Evolutionary conservation across 2,113 vertebrate species (phyloP).

Genomic region (Microtus pennsylvanicus): DNA sequence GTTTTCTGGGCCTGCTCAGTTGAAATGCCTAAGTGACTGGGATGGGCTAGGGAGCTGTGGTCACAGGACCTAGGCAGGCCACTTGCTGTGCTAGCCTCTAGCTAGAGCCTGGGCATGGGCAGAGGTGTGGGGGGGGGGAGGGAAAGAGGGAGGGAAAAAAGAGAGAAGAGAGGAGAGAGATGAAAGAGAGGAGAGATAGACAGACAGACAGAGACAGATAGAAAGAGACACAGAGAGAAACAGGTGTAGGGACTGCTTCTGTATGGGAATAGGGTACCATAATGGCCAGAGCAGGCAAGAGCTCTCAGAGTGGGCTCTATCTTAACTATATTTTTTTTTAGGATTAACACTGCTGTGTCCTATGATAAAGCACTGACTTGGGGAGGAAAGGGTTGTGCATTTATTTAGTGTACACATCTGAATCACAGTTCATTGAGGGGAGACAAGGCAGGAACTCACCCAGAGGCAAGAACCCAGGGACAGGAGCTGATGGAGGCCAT

Average conservation of each 20-base stretch:
- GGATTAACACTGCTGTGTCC: not conserved
- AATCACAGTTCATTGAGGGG: not conserved
- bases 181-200: not conserved
- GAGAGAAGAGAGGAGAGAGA: not conserved
- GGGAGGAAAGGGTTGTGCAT: not conserved
- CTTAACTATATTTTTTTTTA: not conserved
- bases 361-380: not conserved
- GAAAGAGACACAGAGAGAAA: not conserved
- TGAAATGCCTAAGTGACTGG: slow-evolving; percentile 78
- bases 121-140: not conserved
- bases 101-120: not conserved
- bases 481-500: not conserved
- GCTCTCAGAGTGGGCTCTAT: not conserved
- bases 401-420: not conserved
- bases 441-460: not conserved
- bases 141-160: not conserved
- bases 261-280: not conserved
- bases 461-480: not conserved
- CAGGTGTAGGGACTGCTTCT: not conserved
- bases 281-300: not conserved
- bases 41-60: slow-evolving; percentile 46
- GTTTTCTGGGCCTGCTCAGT: slow-evolving; percentile 72
- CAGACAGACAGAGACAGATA: not conserved
- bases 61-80: not conserved
- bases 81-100: not conserved